Percentiles rank a stretch among this genome's conserved stretches.
Conservation (phyloP, 2,888 invertebrate genomes). For the Dinocampus coccinellae region DNA sequence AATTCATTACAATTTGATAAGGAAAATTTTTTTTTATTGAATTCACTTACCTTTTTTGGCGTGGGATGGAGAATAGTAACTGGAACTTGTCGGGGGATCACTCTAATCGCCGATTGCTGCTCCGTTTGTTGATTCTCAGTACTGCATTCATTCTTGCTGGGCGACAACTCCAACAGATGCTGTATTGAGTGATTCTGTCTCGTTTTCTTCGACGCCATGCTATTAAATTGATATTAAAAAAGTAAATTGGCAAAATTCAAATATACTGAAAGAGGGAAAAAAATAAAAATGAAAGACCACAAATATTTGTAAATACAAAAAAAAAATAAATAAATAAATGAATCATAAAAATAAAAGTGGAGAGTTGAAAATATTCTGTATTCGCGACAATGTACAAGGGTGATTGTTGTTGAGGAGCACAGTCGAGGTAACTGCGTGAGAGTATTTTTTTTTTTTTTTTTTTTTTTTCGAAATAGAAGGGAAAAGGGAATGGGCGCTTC, state of each 20-base stretch:
- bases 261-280: background rate
- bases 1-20: no score
- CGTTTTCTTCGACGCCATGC: constrained; percentile 70
- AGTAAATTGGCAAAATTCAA: constrained; percentile 2
- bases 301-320: constrained; percentile 1
- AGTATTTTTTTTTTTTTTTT: constrained; percentile 25
- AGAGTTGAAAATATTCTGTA: background rate
- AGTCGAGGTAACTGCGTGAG: constrained; percentile 26
- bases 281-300: background rate
- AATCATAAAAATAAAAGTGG: no score
- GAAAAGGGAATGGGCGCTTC: constrained; percentile 38
- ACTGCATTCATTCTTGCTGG: constrained; percentile 65
- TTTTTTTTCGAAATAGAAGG: constrained; percentile 5
- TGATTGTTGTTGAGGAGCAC: constrained; percentile 32
- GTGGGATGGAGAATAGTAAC: constrained; percentile 64
- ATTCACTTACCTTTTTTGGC: constrained; percentile 70
- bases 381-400: constrained; percentile 18
- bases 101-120: constrained; percentile 47
- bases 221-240: constrained; percentile 38
- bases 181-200: constrained; percentile 72
- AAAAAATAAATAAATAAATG: constrained; percentile 10
- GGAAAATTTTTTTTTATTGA: no score
- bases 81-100: constrained; percentile 63
- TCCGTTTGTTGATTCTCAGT: constrained; percentile 49
- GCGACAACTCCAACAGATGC: constrained; percentile 71